phyloP scores from a whole-genome alignment of 2,113 vertebrate species.

The Hyperopisus bebe region DNA sequence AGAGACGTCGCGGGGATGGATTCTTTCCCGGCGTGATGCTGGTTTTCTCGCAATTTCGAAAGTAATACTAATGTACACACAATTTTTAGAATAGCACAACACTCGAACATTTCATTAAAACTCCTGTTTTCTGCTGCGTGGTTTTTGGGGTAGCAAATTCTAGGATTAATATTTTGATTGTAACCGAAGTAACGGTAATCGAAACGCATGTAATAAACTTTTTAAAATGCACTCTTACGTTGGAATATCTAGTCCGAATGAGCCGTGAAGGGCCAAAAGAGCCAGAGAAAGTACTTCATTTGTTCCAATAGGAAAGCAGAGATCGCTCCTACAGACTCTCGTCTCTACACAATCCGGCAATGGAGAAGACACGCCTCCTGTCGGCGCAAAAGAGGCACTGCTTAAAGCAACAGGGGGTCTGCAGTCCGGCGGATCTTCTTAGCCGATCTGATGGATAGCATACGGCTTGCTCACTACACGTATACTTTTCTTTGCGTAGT shows the following conservation, averaged over 20 bases:
- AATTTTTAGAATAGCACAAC: background rate
- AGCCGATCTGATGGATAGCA: background rate
- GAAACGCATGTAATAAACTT: slow-evolving; percentile 1
- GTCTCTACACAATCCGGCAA: slow-evolving; percentile 44
- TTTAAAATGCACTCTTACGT: slow-evolving; percentile 49
- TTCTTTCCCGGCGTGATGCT: background rate
- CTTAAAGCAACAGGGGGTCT: slow-evolving; percentile 51
- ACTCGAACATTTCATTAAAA: background rate
- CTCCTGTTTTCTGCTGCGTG: background rate
- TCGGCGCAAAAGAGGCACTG: slow-evolving; percentile 56
- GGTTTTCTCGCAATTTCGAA: background rate
- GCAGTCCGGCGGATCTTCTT: background rate
- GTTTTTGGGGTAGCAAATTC: background rate
- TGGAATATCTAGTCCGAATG: slow-evolving; percentile 32
- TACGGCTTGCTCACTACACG: too few species aligned
- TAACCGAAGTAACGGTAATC: background rate
- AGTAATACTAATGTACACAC: background rate
- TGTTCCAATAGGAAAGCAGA: slow-evolving; percentile 47
- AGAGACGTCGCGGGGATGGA: background rate
- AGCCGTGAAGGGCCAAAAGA: slow-evolving; percentile 43
- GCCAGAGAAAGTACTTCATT: slow-evolving; percentile 54
- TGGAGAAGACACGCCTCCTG: slow-evolving; percentile 79
- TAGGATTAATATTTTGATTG: background rate
- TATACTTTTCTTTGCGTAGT: background rate
- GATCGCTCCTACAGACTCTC: slow-evolving; percentile 41